These are phyloP conservation scores for Melitaea athalia DNA, from an alignment of 2,888 invertebrate species.

Conservation along the genomic window DNA sequence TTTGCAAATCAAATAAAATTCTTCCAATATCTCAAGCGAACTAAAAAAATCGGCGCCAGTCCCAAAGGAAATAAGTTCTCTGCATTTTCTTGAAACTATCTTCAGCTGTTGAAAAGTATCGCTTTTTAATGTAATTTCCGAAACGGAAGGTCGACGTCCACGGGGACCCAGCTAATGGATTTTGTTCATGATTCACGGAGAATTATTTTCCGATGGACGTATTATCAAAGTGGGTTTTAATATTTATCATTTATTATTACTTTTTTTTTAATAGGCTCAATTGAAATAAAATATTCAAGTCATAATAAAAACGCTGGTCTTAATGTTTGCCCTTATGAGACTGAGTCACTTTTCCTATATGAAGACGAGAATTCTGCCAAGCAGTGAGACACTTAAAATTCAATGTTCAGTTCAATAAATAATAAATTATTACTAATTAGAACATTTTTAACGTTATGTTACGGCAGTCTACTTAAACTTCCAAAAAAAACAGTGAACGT, in stretches of 20 bases:
- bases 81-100: slow-evolving; percentile 59
- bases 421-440: too few species aligned
- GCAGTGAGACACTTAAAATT: too few species aligned
- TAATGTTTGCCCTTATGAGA: too few species aligned
- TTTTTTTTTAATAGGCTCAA: neutral
- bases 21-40: slow-evolving; percentile 30
- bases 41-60: slow-evolving; percentile 37
- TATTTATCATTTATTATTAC: neutral
- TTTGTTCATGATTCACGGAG: slow-evolving; percentile 62
- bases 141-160: slow-evolving; percentile 67
- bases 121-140: slow-evolving; percentile 79
- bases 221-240: slow-evolving; percentile 21
- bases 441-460: too few species aligned
- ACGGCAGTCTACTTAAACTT: too few species aligned
- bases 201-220: slow-evolving; percentile 32
- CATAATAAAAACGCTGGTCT: neutral
- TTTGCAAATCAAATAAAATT: slow-evolving; percentile 24
- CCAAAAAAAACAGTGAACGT: too few species aligned
- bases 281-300: too few species aligned
- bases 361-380: too few species aligned
- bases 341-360: too few species aligned
- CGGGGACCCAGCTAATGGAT: slow-evolving; percentile 73
- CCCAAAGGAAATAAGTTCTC: slow-evolving; percentile 43
- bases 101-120: slow-evolving; percentile 71
- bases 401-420: too few species aligned